Conservation (phyloP, 2,113 vertebrate genomes). For the Grammomys dolichurus region DNA sequence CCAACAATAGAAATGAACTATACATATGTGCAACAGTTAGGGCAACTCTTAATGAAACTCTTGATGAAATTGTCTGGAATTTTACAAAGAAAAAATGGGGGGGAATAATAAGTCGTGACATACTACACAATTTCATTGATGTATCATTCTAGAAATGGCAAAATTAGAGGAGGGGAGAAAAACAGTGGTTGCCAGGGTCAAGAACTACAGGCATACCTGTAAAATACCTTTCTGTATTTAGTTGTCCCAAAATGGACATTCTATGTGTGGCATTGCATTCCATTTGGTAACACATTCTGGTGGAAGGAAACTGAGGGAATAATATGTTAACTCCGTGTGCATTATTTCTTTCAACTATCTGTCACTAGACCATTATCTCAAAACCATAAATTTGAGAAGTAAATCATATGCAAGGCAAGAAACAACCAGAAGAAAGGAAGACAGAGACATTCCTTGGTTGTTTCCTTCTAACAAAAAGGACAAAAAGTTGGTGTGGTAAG, state of each 20-base stretch:
- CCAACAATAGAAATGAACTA: not conserved
- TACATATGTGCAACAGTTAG: not conserved
- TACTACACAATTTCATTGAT: not conserved
- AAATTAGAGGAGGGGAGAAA: conserved; percentile 22
- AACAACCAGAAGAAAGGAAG: not conserved
- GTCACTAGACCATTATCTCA: not conserved
- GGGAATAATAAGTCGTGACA: not conserved
- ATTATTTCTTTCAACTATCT: not conserved
- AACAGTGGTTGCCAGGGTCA: not conserved
- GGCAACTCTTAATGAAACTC: not conserved
- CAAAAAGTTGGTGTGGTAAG: not conserved
- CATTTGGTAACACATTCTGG: not conserved
- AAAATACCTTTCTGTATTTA: not conserved
- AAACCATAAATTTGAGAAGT: not conserved
- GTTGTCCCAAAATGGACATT: not conserved
- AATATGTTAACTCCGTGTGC: not conserved
- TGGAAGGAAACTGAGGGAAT: not conserved
- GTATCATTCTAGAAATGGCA: not conserved
- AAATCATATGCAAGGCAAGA: not conserved
- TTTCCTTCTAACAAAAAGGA: not conserved
- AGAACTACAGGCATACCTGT: rapidly evolving
- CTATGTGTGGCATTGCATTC: not conserved
- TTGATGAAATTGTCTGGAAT: not conserved
- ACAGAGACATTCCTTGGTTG: not conserved
- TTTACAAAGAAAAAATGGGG: not conserved